Conservation (phyloP, 2,888 invertebrate species). For the Drosophila percnosoma region DNA sequence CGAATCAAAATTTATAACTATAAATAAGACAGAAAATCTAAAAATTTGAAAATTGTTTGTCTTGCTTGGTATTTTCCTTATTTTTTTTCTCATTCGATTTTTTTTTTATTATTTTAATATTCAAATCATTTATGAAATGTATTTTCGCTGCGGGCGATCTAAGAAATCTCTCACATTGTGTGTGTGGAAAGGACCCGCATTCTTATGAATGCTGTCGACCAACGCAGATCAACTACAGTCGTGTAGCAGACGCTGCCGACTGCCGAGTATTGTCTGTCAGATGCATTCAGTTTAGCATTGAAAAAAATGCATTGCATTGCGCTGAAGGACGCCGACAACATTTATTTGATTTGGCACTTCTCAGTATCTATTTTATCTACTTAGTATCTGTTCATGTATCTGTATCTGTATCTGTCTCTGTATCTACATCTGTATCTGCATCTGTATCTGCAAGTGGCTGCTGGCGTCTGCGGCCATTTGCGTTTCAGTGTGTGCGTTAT, state of each 20-base stretch:
- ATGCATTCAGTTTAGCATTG: slow-evolving; percentile 67
- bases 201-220: slow-evolving; percentile 49
- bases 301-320: slow-evolving; percentile 73
- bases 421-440: slow-evolving; percentile 35
- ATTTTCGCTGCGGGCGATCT: slow-evolving; percentile 48
- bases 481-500: slow-evolving; percentile 23
- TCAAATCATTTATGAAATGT: slow-evolving; percentile 67
- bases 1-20: slow-evolving; percentile 69
- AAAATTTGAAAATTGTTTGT: slow-evolving; percentile 60
- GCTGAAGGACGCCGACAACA: slow-evolving; percentile 72
- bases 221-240: slow-evolving; percentile 29
- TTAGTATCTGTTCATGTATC: slow-evolving; percentile 25
- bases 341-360: slow-evolving; percentile 68
- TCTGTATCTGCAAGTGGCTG: slow-evolving; percentile 33
- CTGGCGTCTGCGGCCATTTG: slow-evolving; percentile 58
- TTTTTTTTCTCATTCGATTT: slow-evolving; percentile 34
- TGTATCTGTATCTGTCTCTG: slow-evolving; percentile 26
- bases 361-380: slow-evolving; percentile 41
- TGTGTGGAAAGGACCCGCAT: slow-evolving; percentile 55
- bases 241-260: slow-evolving; percentile 2
- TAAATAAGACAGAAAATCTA: slow-evolving; percentile 67
- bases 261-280: slow-evolving; percentile 26
- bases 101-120: slow-evolving; percentile 55
- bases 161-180: slow-evolving; percentile 53
- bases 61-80: slow-evolving; percentile 48